Base-by-base conservation (phyloP, 1,140 invertebrate species). In the Zophobas atratus region DNA sequence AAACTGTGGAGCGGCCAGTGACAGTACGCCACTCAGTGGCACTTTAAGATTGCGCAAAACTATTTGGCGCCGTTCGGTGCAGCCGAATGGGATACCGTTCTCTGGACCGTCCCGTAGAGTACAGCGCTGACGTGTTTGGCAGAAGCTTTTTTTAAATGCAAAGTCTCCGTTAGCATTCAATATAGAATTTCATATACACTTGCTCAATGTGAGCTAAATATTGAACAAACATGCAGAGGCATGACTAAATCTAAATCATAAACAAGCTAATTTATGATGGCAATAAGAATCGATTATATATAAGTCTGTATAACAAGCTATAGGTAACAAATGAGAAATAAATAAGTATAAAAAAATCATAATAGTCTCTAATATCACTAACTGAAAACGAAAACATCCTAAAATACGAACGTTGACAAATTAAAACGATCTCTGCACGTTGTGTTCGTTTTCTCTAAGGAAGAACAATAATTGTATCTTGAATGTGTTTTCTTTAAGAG, bases 401-500 rank as follows among this genome's bases (percentile, higher is more conserved):
- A 79, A 70, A 79, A 75, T 2, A 76, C 73, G 39, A 78, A 80
- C 56, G 48, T 56, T 46, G 55, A 77, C 63, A 78, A 80, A 78
- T 78, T 51, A 51, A 51, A 73, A 80, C 43, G 71, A 70, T 71
- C 78, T 82, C 78, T 82, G 77, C 76, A 81, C 60, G 76, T 81
- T 79, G 63, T 80, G 73, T 78, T 78, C 73, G 72, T 57, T 74
- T 34, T 71, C 34, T 77, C 78, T 82, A 78, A 78, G 80, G 81
- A 82, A 82, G 81, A 82, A 81, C 81, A 82, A 77, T 81, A 81
- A 67, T 57, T 57, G 55, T 57, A 57, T 67, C 39, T 51, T 67
- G 77, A 79, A 77, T 79, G 79, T 80, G 78, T 81, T 80, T 75
- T 60, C 46, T 76, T 78, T 41, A 38, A 67, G 60, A 67, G 60